Evolutionary conservation across 2,797 vertebrate species (phyloP).

Genomic region (Schizopygopsis pylzovi): DNA sequence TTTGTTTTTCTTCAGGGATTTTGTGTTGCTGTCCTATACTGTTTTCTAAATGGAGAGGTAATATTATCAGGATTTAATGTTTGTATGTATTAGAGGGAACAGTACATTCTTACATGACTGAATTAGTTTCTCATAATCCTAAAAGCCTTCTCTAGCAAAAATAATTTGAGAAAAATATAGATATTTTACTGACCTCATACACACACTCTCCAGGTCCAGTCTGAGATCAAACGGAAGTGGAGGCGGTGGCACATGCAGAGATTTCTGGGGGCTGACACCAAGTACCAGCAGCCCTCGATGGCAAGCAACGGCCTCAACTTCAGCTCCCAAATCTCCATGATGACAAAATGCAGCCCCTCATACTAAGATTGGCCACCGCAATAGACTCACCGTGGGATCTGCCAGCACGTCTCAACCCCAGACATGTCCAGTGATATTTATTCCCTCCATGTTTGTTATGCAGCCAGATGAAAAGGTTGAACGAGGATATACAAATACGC

Average conservation of each 20-base stretch:
- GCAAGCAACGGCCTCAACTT: constrained; percentile 93
- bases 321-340: constrained; percentile 95
- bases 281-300: constrained; percentile 89
- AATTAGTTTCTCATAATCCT: neutral
- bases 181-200: neutral
- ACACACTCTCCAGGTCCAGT: constrained; percentile 84
- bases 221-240: constrained; percentile 95
- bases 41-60: constrained; percentile 90
- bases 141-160: neutral
- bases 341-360: constrained; percentile 90
- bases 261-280: constrained; percentile 84
- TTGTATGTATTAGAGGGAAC: neutral
- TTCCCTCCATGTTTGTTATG: too few relatives aligned
- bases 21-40: constrained; percentile 93
- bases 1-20: constrained; percentile 83
- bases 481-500: too few relatives aligned
- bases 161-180: neutral
- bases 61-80: constrained; percentile 35
- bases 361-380: too few relatives aligned
- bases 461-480: too few relatives aligned
- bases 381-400: too few relatives aligned
- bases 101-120: neutral
- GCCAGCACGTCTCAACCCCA: too few relatives aligned
- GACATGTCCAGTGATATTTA: too few relatives aligned
- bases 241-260: constrained; percentile 91